Evolutionary conservation across 2,888 invertebrate genomes (phyloP).

Genomic region (Pristionchus arcanus): DNA sequence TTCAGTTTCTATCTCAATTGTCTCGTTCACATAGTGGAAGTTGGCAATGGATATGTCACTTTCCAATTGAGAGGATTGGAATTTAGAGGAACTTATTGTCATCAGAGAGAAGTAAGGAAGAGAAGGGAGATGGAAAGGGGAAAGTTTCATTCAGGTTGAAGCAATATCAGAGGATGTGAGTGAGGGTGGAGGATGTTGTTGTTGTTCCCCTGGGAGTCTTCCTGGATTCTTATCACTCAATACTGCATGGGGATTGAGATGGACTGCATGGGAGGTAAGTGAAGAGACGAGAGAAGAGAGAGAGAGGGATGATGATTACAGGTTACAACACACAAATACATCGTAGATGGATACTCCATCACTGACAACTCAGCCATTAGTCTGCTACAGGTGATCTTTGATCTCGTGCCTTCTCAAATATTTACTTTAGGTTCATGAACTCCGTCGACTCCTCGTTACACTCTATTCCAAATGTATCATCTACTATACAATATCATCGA

Average conservation of each 20-base stretch:
- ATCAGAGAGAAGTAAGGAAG: slow-evolving; percentile 87
- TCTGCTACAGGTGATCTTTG: slow-evolving; percentile 87
- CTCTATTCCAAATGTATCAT: slow-evolving; percentile 99
- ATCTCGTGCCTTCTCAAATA: not conserved
- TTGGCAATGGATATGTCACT: slow-evolving; percentile 97
- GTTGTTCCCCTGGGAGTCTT: slow-evolving; percentile 90
- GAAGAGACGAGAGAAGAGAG: not conserved
- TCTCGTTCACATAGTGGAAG: slow-evolving; percentile 95
- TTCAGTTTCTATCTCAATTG: slow-evolving; percentile 94
- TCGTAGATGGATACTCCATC: slow-evolving; percentile 98
- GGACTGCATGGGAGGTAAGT: slow-evolving; percentile 70
- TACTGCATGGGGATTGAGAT: slow-evolving; percentile 94
- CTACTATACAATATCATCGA: slow-evolving; percentile 93
- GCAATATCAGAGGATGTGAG: slow-evolving; percentile 98
- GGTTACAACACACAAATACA: slow-evolving; percentile 95
- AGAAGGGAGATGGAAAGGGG: not conserved
- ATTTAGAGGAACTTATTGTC: slow-evolving; percentile 97
- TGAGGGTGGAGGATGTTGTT: slow-evolving; percentile 94
- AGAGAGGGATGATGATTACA: slow-evolving; percentile 40
- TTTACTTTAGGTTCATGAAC: slow-evolving; percentile 88
- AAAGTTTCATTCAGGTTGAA: slow-evolving; percentile 85
- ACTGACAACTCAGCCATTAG: slow-evolving; percentile 97
- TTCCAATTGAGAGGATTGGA: slow-evolving; percentile 97
- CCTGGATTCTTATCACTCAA: slow-evolving; percentile 91
- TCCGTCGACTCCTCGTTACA: slow-evolving; percentile 95